Evolutionary conservation across 2,113 vertebrate species (phyloP), one percentile per base, ranked within the genome.

Genomic region (Muntiacus reevesi): DNA sequence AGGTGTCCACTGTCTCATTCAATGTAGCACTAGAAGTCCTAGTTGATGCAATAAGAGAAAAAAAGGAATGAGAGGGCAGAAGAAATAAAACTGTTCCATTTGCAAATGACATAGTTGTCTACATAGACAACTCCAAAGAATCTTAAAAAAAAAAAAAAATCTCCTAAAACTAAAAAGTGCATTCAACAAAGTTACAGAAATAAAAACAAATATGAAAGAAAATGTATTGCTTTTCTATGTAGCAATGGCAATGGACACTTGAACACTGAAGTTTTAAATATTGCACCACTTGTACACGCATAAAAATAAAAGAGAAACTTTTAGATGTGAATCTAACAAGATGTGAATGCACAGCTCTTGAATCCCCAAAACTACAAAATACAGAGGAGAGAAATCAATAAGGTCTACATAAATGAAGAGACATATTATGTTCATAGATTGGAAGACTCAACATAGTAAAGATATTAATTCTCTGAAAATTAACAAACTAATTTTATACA

Each of bases 11-110:
- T 5, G 14, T 81, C 43, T 3, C 2, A 15, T 2, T 62, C 62
- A 19, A 6, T 2, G 3, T 0, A 12, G 13, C 9, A 4, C 85
- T 0, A 0, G n/a, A 45, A 40, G 40, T 19, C 23, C 54, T n/a
- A 4, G 3, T 55, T 30, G 17, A 11, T 3, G 25, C 14, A 40
- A 17, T 0, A 57, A 67, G 40, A 47, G 10, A 4, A 15, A 47
- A 15, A 45, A 45, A n/a, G 62, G 52, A 4, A 30, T 11, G 16
- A 40, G 52, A 33, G 50, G 43, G 19, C 33, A 19, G 13, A 28
- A 67, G 47, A 40, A 27, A 47, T 0, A 6, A 67, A 8, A 9
- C 55, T 4, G 13, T 25, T n/a, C 40, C 47, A 5, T 17, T 11
- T 64, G 19, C 40, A 28, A 54, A 40, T 3, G 33, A 27, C 47